Evolutionary conservation across 1,140 invertebrate genomes (phyloP).

Genomic region (Notospermus geniculatus): DNA sequence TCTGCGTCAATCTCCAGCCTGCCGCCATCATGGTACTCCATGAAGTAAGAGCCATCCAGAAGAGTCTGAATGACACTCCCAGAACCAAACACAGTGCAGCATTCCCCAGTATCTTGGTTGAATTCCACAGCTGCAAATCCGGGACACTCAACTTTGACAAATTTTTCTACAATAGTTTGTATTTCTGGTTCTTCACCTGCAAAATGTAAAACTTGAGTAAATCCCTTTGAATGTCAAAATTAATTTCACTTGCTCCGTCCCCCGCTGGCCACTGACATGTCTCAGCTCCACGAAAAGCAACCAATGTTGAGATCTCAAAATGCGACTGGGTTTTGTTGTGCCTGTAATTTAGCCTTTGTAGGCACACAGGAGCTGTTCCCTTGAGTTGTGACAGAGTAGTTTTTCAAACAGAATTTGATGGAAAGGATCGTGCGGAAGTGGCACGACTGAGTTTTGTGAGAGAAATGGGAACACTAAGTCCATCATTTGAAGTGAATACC

Average conservation of each 20-base stretch:
- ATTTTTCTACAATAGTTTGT: conserved; percentile 42
- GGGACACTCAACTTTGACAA: conserved; percentile 49
- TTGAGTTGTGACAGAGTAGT: too few species aligned
- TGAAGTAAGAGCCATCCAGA: conserved; percentile 49
- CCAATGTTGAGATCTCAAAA: not conserved
- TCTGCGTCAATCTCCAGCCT: conserved; percentile 41
- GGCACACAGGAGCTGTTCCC: too few species aligned
- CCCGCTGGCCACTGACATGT: not conserved
- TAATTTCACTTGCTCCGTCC: too few species aligned
- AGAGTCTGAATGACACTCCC: conserved; percentile 48
- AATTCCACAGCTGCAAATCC: conserved; percentile 54
- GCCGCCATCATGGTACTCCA: conserved; percentile 47
- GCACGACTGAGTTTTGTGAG: too few species aligned
- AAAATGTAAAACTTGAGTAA: conserved; percentile 9
- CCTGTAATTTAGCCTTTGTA: too few species aligned
- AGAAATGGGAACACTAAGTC: too few species aligned
- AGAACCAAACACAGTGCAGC: conserved; percentile 49
- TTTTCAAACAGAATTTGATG: too few species aligned
- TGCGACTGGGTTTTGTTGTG: too few species aligned
- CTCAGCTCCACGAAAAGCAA: not conserved
- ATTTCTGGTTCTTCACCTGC: not conserved
- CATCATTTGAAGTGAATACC: too few species aligned
- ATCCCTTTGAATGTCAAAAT: too few species aligned
- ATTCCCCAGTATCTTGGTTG: conserved; percentile 47
- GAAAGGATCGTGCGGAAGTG: too few species aligned